These are phyloP conservation scores for Eupithecia vulgata DNA, from an alignment of 2,888 invertebrate species.

Conservation along the genomic window DNA sequence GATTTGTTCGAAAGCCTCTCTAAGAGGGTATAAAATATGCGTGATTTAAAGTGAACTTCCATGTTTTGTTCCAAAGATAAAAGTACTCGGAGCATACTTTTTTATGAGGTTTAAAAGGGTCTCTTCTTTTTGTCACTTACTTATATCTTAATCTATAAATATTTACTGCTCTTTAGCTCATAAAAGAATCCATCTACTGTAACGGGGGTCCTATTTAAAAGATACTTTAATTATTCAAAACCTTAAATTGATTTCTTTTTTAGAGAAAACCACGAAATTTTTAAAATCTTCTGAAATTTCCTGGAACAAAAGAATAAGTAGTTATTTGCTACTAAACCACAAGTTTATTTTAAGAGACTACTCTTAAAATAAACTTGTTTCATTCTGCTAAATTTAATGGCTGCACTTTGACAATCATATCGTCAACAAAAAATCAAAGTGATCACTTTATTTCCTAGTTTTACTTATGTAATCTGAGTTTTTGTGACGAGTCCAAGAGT, in stretches of 20 bases:
- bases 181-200: background rate
- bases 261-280: background rate
- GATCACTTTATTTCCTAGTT: too few species aligned
- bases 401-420: too few species aligned
- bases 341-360: too few species aligned
- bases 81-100: conserved; percentile 14
- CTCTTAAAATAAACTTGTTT: too few species aligned
- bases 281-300: background rate
- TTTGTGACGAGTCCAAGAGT: too few species aligned
- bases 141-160: conserved; percentile 12
- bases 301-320: background rate
- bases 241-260: background rate
- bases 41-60: conserved; percentile 27
- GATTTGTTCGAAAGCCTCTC: background rate
- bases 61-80: conserved; percentile 28
- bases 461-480: too few species aligned
- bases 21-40: conserved; percentile 32
- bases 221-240: background rate
- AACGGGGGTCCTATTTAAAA: background rate
- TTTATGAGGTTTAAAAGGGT: conserved; percentile 22
- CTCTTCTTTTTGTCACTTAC: conserved; percentile 9
- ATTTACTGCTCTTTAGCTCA: conserved; percentile 1
- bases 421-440: too few species aligned
- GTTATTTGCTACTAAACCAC: too few species aligned
- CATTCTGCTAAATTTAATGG: too few species aligned